Evolutionary conservation across 2,888 invertebrate genomes (phyloP).

Genomic region (Lapara coniferarum): DNA sequence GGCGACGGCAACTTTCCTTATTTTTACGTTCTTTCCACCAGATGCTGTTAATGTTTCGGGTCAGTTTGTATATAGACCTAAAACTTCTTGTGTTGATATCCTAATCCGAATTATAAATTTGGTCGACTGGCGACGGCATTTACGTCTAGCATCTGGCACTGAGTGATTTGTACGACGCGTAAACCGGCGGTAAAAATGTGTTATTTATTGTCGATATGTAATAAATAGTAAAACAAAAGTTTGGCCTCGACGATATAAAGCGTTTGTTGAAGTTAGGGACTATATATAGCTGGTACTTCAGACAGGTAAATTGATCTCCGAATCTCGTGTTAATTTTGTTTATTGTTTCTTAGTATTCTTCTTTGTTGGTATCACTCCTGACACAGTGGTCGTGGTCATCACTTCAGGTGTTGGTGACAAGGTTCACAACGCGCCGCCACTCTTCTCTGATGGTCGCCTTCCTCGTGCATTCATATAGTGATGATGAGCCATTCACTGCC

Average conservation of each 20-base stretch:
- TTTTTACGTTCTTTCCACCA: constrained; percentile 55
- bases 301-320: too few relatives aligned
- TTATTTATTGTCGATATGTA: neutral
- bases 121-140: constrained; percentile 9
- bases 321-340: too few relatives aligned
- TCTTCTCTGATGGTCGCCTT: too few relatives aligned
- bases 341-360: too few relatives aligned
- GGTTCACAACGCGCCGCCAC: too few relatives aligned
- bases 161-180: constrained; percentile 5
- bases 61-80: constrained; percentile 52
- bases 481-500: too few relatives aligned
- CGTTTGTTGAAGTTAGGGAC: too few relatives aligned
- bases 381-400: too few relatives aligned
- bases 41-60: constrained; percentile 56
- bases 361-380: too few relatives aligned
- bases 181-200: neutral
- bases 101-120: constrained; percentile 25
- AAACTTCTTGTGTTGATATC: constrained; percentile 33
- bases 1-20: constrained; percentile 50
- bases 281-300: too few relatives aligned
- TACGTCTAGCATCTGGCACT: constrained; percentile 3
- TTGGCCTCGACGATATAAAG: neutral
- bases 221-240: neutral
- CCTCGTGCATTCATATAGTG: too few relatives aligned
- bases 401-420: too few relatives aligned